Base-by-base conservation (phyloP, 2,888 invertebrate species). In the Eristalinus aeneus region DNA sequence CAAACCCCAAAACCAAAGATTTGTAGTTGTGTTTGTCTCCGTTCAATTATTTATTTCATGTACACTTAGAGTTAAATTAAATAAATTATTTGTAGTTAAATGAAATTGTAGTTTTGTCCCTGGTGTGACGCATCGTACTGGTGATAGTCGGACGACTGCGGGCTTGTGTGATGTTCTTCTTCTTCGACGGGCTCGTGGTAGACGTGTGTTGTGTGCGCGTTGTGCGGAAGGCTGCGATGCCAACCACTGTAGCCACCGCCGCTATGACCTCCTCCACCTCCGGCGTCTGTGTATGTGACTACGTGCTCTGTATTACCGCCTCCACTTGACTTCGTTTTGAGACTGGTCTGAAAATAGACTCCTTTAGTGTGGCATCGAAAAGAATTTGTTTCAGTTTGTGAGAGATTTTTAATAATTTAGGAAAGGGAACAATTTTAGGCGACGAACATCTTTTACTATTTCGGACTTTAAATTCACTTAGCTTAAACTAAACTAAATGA, bases 241-340 rank as follows among this genome's bases (percentile, higher is more conserved):
- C 93, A 93, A 34, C 93, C 92, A 36, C 89, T 89, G 71, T 91
- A 90, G 39, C 93, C 91, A 65, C 90, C 89, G 0, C 88, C 88
- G 22, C 89, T 88, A 6, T 88, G 88, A 23, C 88, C 88, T 2
- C 88, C 88, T 8, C 88, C 88, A 5, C 88, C 85, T 0, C 88
- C 89, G 2, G 88, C 91, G 1, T 93, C 93, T 1, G 94, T 93
- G 88, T 94, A 94, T 9, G 81, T 87, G 8, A 92, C 90, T 54
- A 95, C 94, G 81, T 94, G 94, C 12, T 93, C 92, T 3, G 90
- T 89, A 74, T 88, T 90, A 78, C 93, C 93, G 32, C 92, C 91
- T 39, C 94, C 93, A 89, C 92, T 91, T 84, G 94, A 91, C 88
- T 95, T 95, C 90, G 89, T 90, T 92, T 95, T 96, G 89, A 95